Conservation (phyloP, 2,113 vertebrate genomes). For the Etia nguti region DNA sequence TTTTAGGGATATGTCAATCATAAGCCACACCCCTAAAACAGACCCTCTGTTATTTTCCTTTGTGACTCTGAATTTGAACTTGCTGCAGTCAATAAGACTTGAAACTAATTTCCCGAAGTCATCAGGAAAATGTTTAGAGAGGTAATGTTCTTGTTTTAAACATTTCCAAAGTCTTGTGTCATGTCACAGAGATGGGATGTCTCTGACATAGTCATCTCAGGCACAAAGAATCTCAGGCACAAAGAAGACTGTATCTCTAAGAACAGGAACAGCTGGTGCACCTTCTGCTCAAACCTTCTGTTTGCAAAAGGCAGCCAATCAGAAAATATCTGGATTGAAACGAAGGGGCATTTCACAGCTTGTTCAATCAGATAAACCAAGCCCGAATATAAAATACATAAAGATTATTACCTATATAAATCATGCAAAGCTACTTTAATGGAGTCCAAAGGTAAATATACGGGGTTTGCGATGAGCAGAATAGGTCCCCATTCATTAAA, state of each 20-base stretch:
- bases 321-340: neutral
- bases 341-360: fast-evolving
- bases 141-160: neutral
- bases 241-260: too few relatives aligned
- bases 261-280: too few relatives aligned
- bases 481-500: neutral
- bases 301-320: neutral
- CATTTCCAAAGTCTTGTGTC: neutral
- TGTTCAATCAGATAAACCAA: neutral
- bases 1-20: neutral
- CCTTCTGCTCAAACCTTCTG: neutral
- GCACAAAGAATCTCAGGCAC: neutral
- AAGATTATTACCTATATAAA: neutral
- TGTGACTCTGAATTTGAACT: neutral
- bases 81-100: too few relatives aligned
- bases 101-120: too few relatives aligned
- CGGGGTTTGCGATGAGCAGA: neutral
- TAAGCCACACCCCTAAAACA: neutral
- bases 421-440: neutral
- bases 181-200: neutral
- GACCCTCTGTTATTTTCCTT: neutral
- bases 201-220: neutral
- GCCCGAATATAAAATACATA: neutral
- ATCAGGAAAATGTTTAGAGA: too few relatives aligned
- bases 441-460: neutral